Percentiles rank a stretch among this genome's conserved stretches.
These are phyloP conservation scores for Eleginops maclovinus DNA, from an alignment of 2,113 vertebrate species.

Conservation along the genomic window DNA sequence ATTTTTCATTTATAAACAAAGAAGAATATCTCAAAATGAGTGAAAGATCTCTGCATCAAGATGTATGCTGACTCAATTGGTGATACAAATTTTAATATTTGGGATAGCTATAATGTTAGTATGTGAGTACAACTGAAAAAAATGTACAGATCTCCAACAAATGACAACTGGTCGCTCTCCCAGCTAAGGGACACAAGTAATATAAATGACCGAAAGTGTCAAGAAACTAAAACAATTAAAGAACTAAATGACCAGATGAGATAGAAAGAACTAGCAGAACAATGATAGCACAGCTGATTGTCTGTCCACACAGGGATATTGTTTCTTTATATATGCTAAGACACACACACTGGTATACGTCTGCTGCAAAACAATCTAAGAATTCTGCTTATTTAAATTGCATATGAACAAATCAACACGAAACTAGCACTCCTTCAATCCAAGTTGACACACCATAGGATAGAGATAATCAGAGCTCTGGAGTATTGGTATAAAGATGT, in stretches of 20 bases:
- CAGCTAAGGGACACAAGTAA: neutral
- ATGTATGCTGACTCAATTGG: too few relatives aligned
- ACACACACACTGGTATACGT: neutral
- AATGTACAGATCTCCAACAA: too few relatives aligned
- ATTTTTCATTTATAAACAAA: too few relatives aligned
- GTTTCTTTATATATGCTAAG: neutral
- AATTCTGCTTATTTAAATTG: neutral
- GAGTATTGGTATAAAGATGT: slow-evolving; percentile 26
- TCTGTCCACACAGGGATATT: neutral
- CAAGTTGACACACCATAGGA: slow-evolving; percentile 10
- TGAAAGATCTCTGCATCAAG: too few relatives aligned
- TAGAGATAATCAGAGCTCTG: slow-evolving; percentile 9
- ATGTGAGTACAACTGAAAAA: neutral
- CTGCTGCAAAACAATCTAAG: slow-evolving; percentile 9
- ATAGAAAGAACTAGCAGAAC: neutral
- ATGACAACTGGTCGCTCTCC: neutral
- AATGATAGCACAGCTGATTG: neutral
- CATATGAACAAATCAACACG: slow-evolving; percentile 19
- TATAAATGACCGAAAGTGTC: neutral
- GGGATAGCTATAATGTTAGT: too few relatives aligned
- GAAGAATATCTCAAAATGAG: too few relatives aligned
- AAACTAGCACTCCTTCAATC: slow-evolving; percentile 10
- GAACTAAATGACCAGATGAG: neutral
- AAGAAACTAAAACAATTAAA: neutral
- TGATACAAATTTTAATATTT: too few relatives aligned